Base-by-base conservation (phyloP, 2,797 vertebrate genomes). In the Myiothlypis coronata region DNA sequence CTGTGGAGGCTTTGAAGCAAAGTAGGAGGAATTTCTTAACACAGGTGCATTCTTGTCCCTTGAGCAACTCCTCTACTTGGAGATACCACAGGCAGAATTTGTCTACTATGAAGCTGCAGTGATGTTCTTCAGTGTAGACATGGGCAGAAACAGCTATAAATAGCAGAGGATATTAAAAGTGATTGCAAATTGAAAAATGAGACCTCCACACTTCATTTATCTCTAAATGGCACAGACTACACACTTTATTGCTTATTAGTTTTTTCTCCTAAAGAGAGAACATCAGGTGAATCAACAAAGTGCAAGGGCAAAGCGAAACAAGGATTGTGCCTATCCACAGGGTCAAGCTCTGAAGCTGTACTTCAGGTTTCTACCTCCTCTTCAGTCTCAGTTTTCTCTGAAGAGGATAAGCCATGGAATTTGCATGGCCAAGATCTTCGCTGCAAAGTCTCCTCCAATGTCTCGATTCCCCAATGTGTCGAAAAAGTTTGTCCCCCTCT, bases 381-480 rank as follows among this genome's bases (percentile, higher is more conserved):
- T 34, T 49, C 30, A 64, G 21, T 15, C 26, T 26, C 30, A 57
- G 30, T 32, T 28, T 59, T 30, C 20, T 6, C 34, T 52, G 28
- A 19, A 82, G 69, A 67, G 87, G 65, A 34, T 11, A 28, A 86
- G n/a, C 19, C 55, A 26, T 21, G 39, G 79, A 57, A 55, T 5
- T n/a, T 52, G 32, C 15, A 75, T 34, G 41, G 37, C 52, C 0
- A 2, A 79, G 47, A 60, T 10, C 67, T 63, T 56, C 1, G 2
- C 32, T 41, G 20, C 8, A 18, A 47, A 71, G 27, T 5, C 59
- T 83, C 12, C 30, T 83, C 11, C 37, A 27, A 27, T 10, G 35
- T 23, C 24, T 32, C 1, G 0, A 63, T 43, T 64, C 18, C 17
- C 47, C 16, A 28, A 1, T 0, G 8, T 2, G 9, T 9, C 0